phyloP scores from a whole-genome alignment of 2,797 vertebrate species.

The Austrolebias charrua region DNA sequence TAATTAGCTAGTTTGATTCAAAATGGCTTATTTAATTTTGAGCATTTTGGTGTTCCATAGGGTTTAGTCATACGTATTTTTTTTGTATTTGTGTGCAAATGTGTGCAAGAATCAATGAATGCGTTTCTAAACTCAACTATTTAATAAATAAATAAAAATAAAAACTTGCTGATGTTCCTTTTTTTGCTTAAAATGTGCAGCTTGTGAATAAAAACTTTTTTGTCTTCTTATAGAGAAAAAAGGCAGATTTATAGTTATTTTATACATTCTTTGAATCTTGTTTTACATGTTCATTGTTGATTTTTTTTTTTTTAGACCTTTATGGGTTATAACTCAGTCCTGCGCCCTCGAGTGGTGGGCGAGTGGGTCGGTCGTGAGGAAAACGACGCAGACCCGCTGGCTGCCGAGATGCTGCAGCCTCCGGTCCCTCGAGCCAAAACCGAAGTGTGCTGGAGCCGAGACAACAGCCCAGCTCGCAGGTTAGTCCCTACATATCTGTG shows the following conservation, averaged over 20 bases:
- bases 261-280: no score
- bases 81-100: conserved; percentile 27
- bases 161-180: no score
- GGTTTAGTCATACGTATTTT: conserved; percentile 1
- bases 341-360: conserved; percentile 93
- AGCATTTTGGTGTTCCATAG: no score
- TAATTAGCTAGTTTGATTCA: no score
- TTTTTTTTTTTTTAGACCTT: conserved; percentile 77
- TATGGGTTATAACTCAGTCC: conserved; percentile 83
- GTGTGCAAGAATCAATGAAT: conserved; percentile 6
- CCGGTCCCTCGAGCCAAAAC: conserved; percentile 90
- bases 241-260: no score
- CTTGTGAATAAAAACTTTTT: no score
- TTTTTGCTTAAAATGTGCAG: no score
- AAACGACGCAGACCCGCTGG: conserved; percentile 91
- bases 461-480: conserved; percentile 88
- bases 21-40: no score
- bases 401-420: conserved; percentile 95
- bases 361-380: conserved; percentile 94
- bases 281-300: no score
- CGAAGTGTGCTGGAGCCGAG: conserved; percentile 87
- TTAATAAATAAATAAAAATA: no score
- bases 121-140: conserved; percentile 1
- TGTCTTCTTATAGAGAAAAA: no score
- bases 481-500: conserved; percentile 55